These are phyloP conservation scores for Daubentonia madagascariensis DNA, from an alignment of 2,113 vertebrate species.

Conservation along the genomic window DNA sequence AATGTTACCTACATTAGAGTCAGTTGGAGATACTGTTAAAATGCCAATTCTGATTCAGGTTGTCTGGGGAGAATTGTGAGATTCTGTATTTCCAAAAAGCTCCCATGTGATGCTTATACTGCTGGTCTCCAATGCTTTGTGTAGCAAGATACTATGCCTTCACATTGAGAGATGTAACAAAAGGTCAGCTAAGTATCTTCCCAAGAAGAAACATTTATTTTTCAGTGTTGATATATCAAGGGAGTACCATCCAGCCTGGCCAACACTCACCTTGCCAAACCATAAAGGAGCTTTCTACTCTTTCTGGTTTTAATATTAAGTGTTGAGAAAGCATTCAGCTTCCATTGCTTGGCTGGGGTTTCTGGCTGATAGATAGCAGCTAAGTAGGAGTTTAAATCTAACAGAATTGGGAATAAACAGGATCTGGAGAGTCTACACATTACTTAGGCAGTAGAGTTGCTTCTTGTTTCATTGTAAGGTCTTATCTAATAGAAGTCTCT, in stretches of 20 bases:
- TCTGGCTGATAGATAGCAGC: not conserved
- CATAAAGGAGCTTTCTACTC: not conserved
- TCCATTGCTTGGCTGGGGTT: not conserved
- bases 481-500: not conserved
- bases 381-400: not conserved
- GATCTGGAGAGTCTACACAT: not conserved
- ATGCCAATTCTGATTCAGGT: not conserved
- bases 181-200: not conserved
- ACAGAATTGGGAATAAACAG: not conserved
- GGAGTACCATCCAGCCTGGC: not conserved
- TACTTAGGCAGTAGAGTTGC: not conserved
- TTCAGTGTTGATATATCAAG: not conserved
- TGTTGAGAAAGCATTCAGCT: not conserved
- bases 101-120: not conserved
- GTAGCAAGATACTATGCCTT: not conserved
- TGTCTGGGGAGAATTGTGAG: not conserved
- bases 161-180: not conserved
- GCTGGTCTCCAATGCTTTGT: not conserved
- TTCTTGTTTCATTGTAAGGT: not conserved
- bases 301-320: conserved; percentile 30
- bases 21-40: not conserved
- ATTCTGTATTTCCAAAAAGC: not conserved
- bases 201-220: not conserved
- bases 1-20: not conserved
- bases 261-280: not conserved